Evolutionary conservation across 2,888 invertebrate species (phyloP), one percentile per base, ranked within the genome.

Genomic region (Phymatocera aterrima): DNA sequence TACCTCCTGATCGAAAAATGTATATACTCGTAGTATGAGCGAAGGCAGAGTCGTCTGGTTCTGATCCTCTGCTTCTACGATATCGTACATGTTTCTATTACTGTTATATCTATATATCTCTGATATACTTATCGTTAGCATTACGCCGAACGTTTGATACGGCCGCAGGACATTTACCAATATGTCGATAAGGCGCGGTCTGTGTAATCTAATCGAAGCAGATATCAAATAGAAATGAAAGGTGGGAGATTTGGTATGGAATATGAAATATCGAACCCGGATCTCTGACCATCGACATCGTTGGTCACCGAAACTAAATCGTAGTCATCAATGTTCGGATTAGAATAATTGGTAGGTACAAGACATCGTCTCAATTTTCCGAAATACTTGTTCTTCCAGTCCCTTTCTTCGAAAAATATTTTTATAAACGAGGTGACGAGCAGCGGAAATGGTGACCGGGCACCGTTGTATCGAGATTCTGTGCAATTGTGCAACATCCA

Each of bases 191-290:
- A 43, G 24, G 28, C 68, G 68, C 43, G 43, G 68, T 68, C 68
- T 68, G 21, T 46, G n/a, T n/a, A n/a, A n/a, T n/a, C n/a, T n/a
- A n/a, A 46, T 68, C 46, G 43, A 0, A 37, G 46, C 43, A 24
- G 24, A 43, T 43, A 68, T 68, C 15, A 68, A 68, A 68, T 68
- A 68, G 68, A 43, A 68, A 68, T 46, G 68, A 68, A 68, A 68
- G 43, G 43, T 28, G 68, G 46, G 68, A 68, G 24, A 54, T 8
- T 12, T n/a, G 18, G n/a, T 3, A 68, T 28, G 43, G 28, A 68
- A 68, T 68, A 68, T 46, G 28, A 68, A 68, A 68, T 68, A 40
- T 46, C 43, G n/a, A 68, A 57, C 57, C 57, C 4, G 15, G 28
- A 15, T 57, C 12, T 51, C 51, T n/a, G 51, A 51, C 51, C 15